These are phyloP conservation scores for Rutilus rutilus DNA, from an alignment of 2,113 vertebrate genomes.

Conservation along the genomic window DNA sequence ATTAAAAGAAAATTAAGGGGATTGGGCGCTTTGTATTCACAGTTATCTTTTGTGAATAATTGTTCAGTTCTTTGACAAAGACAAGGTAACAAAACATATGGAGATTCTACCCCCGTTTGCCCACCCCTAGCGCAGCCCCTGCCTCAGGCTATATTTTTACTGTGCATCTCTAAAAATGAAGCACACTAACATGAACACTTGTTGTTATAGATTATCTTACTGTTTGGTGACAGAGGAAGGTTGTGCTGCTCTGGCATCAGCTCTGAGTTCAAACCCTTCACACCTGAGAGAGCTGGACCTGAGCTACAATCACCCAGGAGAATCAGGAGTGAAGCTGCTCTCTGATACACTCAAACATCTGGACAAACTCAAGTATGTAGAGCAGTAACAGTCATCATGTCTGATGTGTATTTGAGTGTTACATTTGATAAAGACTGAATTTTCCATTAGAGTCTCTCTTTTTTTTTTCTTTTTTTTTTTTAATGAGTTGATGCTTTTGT, in stretches of 20 bases:
- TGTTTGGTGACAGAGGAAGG: neutral
- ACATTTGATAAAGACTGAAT: too few species aligned
- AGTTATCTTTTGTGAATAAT: too few species aligned
- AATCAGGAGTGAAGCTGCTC: neutral
- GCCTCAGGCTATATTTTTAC: neutral
- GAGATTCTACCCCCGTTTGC: too few species aligned
- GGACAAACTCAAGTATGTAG: neutral
- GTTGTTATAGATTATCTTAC: neutral
- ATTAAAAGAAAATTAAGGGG: too few species aligned
- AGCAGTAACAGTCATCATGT: neutral
- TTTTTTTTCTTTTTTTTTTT: too few species aligned
- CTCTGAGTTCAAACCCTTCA: neutral
- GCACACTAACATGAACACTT: neutral
- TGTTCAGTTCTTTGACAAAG: too few species aligned
- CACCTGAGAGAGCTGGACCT: neutral
- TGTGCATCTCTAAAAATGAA: neutral
- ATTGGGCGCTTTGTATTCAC: too few species aligned
- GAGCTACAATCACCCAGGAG: neutral
- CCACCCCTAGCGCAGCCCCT: neutral
- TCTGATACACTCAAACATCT: neutral
- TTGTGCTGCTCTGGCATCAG: neutral
- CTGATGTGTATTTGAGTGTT: too few species aligned
- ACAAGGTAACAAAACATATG: too few species aligned
- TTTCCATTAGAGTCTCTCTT: too few species aligned
- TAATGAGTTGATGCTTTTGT: too few species aligned